phyloP scores from a whole-genome alignment of 1,140 invertebrate species.

The Euborellia annulipes region DNA sequence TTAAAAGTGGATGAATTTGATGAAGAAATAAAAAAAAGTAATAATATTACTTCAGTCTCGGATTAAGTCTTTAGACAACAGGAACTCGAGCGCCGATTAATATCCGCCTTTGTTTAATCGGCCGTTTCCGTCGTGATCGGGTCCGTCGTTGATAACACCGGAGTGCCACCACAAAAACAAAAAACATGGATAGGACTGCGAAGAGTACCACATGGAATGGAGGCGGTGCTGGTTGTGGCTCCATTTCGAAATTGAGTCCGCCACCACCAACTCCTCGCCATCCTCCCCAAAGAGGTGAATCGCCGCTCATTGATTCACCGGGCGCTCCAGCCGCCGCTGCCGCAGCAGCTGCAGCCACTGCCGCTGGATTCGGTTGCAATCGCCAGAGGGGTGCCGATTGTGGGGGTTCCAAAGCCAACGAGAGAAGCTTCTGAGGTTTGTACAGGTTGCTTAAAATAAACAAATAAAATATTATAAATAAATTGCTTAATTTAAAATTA shows the following conservation, averaged over 20 bases:
- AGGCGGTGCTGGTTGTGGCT: constrained; percentile 4
- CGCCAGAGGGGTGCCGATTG: constrained; percentile 20
- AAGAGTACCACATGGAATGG: background rate
- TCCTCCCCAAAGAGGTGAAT: constrained; percentile 11
- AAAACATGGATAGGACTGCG: constrained; percentile 4
- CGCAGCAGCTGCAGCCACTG: constrained; percentile 8
- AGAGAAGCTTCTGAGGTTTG: constrained; percentile 52
- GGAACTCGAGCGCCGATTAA: constrained; percentile 11
- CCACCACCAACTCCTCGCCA: constrained; percentile 9
- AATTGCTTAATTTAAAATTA: background rate
- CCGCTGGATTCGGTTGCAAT: constrained; percentile 8
- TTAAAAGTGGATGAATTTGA: no score
- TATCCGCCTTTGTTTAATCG: constrained; percentile 7
- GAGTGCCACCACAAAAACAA: constrained; percentile 6
- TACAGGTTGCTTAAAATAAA: constrained; percentile 43
- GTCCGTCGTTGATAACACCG: constrained; percentile 14
- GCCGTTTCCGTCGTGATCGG: constrained; percentile 15
- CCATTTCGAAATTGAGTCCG: background rate
- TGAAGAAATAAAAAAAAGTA: no score
- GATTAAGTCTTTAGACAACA: no score
- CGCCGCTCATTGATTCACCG: constrained; percentile 7
- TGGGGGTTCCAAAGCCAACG: constrained; percentile 32
- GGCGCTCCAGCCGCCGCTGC: constrained; percentile 7
- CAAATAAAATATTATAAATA: constrained; percentile 5
- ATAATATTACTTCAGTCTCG: no score